Conservation (phyloP, 92 coral and sea anemone species). For the Epizoanthus rinbou region DNA sequence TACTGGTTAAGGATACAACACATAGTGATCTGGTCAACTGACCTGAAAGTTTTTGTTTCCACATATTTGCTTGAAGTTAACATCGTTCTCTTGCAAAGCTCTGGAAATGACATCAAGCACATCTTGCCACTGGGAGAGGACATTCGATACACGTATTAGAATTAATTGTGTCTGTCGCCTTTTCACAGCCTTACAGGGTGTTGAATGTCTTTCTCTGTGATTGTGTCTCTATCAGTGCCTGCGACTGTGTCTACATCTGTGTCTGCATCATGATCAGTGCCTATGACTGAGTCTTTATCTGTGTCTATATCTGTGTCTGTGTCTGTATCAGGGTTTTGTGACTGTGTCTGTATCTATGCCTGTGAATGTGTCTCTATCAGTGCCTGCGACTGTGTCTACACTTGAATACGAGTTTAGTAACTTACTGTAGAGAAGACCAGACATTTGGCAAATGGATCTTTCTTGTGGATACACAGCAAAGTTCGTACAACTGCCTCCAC, state of each 20-base stretch:
- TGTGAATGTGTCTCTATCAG: too few species aligned
- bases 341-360: too few species aligned
- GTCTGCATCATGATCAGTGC: too few species aligned
- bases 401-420: background rate
- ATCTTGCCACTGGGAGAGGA: conserved; percentile 88
- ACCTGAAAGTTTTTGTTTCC: conserved; percentile 81
- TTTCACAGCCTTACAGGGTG: background rate
- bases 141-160: background rate
- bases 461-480: conserved; percentile 62
- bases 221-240: background rate
- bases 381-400: too few species aligned
- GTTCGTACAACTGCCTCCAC: conserved; percentile 97
- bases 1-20: background rate
- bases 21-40: background rate
- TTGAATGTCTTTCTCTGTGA: too few species aligned
- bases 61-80: conserved; percentile 70
- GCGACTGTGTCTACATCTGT: too few species aligned
- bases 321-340: too few species aligned
- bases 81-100: conserved; percentile 78
- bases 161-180: background rate
- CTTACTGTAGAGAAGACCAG: conserved; percentile 96
- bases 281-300: too few species aligned
- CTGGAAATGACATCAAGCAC: conserved; percentile 84
- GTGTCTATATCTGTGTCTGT: too few species aligned
- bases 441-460: conserved; percentile 75